These are phyloP conservation scores for Phragmatobia fuliginosa DNA, from an alignment of 2,888 invertebrate genomes.

Conservation along the genomic window DNA sequence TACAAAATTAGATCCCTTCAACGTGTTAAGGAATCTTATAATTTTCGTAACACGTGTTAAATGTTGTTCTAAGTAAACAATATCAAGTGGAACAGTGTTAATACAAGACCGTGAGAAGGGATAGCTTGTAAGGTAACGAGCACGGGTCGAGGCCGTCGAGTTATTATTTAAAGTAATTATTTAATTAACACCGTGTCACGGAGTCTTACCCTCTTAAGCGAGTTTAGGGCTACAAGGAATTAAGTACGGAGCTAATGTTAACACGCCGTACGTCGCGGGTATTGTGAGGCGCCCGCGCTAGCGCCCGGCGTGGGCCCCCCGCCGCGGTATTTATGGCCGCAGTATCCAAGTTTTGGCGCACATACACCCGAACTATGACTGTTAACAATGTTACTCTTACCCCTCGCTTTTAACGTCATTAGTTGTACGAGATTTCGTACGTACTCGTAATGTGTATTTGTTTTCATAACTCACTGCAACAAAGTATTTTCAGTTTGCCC, in stretches of 20 bases:
- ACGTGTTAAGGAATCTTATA: not conserved
- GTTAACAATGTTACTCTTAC: slow-evolving; percentile 83
- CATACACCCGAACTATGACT: slow-evolving; percentile 82
- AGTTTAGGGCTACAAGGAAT: slow-evolving; percentile 84
- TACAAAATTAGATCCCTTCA: not conserved
- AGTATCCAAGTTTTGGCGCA: slow-evolving; percentile 82
- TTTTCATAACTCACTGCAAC: slow-evolving; percentile 80
- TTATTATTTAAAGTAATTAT: slow-evolving; percentile 86
- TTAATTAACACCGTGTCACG: slow-evolving; percentile 84
- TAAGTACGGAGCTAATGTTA: slow-evolving; percentile 84
- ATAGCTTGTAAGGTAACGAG: slow-evolving; percentile 40
- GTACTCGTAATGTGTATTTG: slow-evolving; percentile 82
- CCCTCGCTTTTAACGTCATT: slow-evolving; percentile 84
- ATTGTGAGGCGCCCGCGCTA: slow-evolving; percentile 63
- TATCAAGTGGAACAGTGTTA: slow-evolving; percentile 25
- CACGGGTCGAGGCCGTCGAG: slow-evolving; percentile 62
- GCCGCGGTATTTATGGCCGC: slow-evolving; percentile 81
- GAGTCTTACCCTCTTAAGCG: slow-evolving; percentile 83
- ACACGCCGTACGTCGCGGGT: slow-evolving; percentile 82
- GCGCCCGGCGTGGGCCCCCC: slow-evolving; percentile 68
- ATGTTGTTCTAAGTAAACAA: slow-evolving; percentile 14
- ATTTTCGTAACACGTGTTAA: slow-evolving; percentile 6
- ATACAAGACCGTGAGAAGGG: slow-evolving; percentile 35
- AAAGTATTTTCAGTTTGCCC: slow-evolving; percentile 74
- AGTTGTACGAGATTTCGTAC: slow-evolving; percentile 83